phyloP scores from a whole-genome alignment of 1,140 invertebrate species.

The Grapholita molesta region DNA sequence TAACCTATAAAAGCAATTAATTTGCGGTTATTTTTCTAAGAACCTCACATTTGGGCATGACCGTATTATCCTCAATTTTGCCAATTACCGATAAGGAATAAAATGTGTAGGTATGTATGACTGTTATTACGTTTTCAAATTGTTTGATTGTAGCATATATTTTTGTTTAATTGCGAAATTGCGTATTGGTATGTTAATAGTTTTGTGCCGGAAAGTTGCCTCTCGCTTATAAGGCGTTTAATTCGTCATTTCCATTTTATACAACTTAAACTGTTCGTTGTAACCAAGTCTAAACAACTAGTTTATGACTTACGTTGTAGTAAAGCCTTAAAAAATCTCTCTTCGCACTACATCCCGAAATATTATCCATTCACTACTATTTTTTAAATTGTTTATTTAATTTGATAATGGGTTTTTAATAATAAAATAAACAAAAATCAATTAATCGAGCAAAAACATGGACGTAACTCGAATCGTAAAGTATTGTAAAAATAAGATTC shows the following conservation, averaged over 20 bases:
- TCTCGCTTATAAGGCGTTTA: background rate
- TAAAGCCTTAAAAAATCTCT: too few relatives aligned
- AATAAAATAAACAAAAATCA: too few relatives aligned
- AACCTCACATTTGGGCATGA: background rate
- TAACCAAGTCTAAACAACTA: too few relatives aligned
- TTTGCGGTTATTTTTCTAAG: conserved; percentile 6
- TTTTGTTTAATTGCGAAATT: background rate
- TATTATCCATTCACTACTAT: too few relatives aligned
- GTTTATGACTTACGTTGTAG: too few relatives aligned
- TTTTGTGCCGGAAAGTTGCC: background rate
- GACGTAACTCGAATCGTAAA: too few relatives aligned
- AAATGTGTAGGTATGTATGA: background rate
- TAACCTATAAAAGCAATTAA: background rate
- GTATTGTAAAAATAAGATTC: too few relatives aligned
- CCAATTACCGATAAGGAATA: background rate
- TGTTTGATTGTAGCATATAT: background rate
- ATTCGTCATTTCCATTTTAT: background rate
- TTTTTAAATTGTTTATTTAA: too few relatives aligned
- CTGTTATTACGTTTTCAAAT: background rate
- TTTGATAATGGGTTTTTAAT: too few relatives aligned
- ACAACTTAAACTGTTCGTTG: too few relatives aligned
- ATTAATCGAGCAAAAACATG: too few relatives aligned
- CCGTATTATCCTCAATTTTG: background rate
- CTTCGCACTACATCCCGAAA: too few relatives aligned
- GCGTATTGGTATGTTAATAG: background rate